Evolutionary conservation across 2,797 vertebrate genomes (phyloP).

Genomic region (Enteromius mattozi): DNA sequence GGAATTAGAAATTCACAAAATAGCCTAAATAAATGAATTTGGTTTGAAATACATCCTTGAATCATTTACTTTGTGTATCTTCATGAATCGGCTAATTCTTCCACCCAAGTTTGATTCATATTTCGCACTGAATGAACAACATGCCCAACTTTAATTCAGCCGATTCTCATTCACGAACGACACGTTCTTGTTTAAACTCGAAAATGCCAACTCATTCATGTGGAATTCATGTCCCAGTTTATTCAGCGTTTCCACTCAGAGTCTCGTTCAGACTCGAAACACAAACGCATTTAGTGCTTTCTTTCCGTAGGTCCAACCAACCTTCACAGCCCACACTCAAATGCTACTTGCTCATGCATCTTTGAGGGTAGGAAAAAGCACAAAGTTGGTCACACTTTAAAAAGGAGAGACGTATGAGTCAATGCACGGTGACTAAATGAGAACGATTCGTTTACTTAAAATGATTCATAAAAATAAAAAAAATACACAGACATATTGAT

Average conservation of each 20-base stretch:
- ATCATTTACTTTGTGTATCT: neutral
- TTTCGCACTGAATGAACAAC: neutral
- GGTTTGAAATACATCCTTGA: neutral
- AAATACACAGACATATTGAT: neutral
- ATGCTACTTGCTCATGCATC: neutral
- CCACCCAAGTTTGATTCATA: slow-evolving; percentile 4
- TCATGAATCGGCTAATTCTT: neutral
- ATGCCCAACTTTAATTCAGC: neutral
- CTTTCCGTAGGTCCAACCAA: neutral
- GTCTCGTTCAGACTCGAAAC: neutral
- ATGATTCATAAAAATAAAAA: neutral
- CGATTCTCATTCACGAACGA: neutral
- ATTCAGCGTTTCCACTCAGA: neutral
- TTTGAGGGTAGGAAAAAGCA: neutral
- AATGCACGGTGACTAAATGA: neutral
- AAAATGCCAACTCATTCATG: neutral
- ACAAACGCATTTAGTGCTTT: neutral
- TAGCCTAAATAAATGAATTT: neutral
- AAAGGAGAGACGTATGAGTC: neutral
- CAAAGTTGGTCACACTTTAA: neutral
- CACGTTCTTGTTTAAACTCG: slow-evolving; percentile 11
- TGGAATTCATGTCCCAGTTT: slow-evolving; percentile 3
- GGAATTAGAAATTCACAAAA: neutral
- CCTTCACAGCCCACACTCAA: neutral
- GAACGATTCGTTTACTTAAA: neutral